Percentiles rank a stretch among this genome's conserved stretches.
Evolutionary conservation across 2,113 vertebrate genomes (phyloP).

Genomic region (Entomyzon cyanotis): DNA sequence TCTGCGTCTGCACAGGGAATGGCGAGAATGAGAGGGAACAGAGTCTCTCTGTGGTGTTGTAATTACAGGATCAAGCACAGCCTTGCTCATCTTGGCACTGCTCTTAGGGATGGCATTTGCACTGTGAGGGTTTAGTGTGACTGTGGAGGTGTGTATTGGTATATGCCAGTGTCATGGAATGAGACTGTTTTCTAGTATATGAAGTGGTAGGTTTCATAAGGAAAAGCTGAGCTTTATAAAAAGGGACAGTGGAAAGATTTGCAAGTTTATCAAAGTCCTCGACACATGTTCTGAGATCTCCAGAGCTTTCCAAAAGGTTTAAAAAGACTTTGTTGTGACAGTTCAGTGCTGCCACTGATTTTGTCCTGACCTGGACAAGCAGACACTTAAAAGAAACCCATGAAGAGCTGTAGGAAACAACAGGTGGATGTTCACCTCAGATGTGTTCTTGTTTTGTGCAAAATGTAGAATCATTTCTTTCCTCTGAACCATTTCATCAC

Average conservation of each 20-base stretch:
- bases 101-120: background rate
- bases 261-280: background rate
- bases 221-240: background rate
- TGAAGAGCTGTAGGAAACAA: background rate
- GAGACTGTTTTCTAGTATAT: background rate
- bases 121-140: background rate
- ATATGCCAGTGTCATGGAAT: rapidly evolving
- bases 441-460: background rate
- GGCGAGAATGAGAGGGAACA: background rate
- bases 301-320: background rate
- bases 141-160: background rate
- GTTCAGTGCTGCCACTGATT: background rate
- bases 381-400: background rate
- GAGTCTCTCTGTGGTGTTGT: background rate
- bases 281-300: background rate
- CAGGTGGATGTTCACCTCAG: background rate
- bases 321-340: background rate
- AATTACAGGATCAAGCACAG: background rate
- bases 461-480: background rate
- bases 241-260: background rate
- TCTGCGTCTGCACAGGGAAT: background rate
- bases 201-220: background rate
- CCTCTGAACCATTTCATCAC: background rate
- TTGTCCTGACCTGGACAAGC: background rate
- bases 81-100: background rate